These are phyloP conservation scores for Drosophila bocki DNA, from an alignment of 1,140 invertebrate genomes.

Conservation along the genomic window DNA sequence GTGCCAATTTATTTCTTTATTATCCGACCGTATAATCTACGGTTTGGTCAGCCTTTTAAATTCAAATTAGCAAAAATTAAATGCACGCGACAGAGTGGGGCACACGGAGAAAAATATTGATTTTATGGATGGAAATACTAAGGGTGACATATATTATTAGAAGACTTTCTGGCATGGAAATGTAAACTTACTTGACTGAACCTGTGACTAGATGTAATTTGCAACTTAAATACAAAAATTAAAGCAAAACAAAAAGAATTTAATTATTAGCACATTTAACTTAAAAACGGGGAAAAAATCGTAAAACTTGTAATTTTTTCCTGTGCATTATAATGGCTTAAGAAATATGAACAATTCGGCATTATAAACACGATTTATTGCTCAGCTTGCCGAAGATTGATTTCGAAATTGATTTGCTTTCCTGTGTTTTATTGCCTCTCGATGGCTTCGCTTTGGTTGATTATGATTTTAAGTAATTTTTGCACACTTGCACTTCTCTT, in stretches of 20 bases:
- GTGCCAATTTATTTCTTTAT: constrained; percentile 82
- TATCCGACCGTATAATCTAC: constrained; percentile 77
- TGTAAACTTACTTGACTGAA: neutral
- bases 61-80: constrained; percentile 79
- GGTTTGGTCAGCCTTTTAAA: constrained; percentile 77
- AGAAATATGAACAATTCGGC: constrained; percentile 44
- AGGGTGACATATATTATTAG: neutral
- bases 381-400: constrained; percentile 41
- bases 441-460: constrained; percentile 3
- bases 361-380: constrained; percentile 52
- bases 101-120: constrained; percentile 9
- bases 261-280: neutral
- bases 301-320: neutral
- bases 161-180: neutral
- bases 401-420: constrained; percentile 43
- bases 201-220: too few relatives aligned
- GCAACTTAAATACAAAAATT: too few relatives aligned
- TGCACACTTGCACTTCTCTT: constrained; percentile 52
- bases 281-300: neutral
- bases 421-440: constrained; percentile 7
- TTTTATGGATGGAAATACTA: neutral
- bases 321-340: constrained; percentile 10
- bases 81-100: constrained; percentile 66
- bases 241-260: too few relatives aligned
- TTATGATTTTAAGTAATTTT: constrained; percentile 18